Conservation (phyloP, 2,797 vertebrate genomes). For the Phoebastria nigripes region DNA sequence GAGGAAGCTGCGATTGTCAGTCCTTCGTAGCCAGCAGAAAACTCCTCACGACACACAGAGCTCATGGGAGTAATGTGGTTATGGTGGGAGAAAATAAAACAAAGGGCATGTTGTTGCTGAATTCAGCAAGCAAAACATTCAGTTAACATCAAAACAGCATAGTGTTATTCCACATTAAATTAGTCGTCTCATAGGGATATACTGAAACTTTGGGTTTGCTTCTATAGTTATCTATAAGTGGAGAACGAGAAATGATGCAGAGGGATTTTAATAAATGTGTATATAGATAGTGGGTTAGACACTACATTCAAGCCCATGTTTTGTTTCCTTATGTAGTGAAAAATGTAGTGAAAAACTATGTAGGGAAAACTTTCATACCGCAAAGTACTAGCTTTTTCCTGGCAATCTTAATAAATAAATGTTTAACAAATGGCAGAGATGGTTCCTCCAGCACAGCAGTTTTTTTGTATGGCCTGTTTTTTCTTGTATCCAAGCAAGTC, state of each 20-base stretch:
- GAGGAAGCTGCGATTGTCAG: neutral
- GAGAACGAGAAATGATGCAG: neutral
- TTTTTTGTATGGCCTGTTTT: neutral
- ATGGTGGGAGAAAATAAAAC: neutral
- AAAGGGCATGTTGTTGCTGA: neutral
- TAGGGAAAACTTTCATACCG: neutral
- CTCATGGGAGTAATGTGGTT: neutral
- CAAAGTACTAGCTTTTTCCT: neutral
- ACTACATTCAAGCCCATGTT: neutral
- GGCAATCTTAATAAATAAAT: neutral
- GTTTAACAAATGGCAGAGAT: neutral
- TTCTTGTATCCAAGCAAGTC: neutral
- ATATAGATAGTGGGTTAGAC: neutral
- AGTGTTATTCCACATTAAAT: neutral
- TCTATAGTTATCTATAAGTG: rapidly evolving
- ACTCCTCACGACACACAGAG: neutral
- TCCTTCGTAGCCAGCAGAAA: neutral
- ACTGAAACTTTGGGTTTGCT: neutral
- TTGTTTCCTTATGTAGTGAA: neutral
- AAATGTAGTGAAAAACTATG: neutral
- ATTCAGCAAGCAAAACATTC: neutral
- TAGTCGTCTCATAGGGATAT: neutral
- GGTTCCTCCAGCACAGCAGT: neutral
- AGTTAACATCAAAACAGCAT: neutral
- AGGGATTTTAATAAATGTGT: neutral